Conservation (phyloP, 2,888 invertebrate genomes). For the Papilio elwesi region DNA sequence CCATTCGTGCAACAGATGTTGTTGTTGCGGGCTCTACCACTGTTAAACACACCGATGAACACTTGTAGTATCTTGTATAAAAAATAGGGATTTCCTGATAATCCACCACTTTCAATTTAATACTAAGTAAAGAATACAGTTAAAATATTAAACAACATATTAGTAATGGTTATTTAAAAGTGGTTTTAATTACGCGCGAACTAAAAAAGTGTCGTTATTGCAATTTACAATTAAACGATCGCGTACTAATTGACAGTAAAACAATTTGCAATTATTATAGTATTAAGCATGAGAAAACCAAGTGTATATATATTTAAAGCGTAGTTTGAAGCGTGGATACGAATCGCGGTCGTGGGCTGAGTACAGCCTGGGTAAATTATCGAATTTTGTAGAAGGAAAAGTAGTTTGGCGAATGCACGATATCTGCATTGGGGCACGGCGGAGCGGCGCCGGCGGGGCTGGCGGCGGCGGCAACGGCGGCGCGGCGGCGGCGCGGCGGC, state of each 20-base stretch:
- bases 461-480: constrained; percentile 79
- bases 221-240: neutral
- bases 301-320: too few relatives aligned
- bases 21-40: too few relatives aligned
- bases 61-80: neutral
- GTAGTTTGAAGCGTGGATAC: constrained; percentile 1
- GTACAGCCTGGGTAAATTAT: constrained; percentile 35
- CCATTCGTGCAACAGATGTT: too few relatives aligned
- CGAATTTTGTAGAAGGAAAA: constrained; percentile 25
- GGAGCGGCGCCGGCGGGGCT: constrained; percentile 82
- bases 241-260: neutral
- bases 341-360: constrained; percentile 7
- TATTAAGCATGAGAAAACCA: neutral
- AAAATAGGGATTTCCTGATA: too few relatives aligned
- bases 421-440: constrained; percentile 70
- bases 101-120: too few relatives aligned
- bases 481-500: constrained; percentile 69
- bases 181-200: neutral
- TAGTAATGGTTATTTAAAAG: neutral
- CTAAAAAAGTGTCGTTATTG: neutral
- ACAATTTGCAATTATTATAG: neutral
- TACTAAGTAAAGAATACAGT: too few relatives aligned
- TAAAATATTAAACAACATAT: neutral
- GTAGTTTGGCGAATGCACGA: constrained; percentile 62
- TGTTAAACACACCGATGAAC: too few relatives aligned